Evolutionary conservation across 1,140 invertebrate genomes (phyloP), one percentile per base, ranked within the genome.

Genomic region (Platorchestia sp.): DNA sequence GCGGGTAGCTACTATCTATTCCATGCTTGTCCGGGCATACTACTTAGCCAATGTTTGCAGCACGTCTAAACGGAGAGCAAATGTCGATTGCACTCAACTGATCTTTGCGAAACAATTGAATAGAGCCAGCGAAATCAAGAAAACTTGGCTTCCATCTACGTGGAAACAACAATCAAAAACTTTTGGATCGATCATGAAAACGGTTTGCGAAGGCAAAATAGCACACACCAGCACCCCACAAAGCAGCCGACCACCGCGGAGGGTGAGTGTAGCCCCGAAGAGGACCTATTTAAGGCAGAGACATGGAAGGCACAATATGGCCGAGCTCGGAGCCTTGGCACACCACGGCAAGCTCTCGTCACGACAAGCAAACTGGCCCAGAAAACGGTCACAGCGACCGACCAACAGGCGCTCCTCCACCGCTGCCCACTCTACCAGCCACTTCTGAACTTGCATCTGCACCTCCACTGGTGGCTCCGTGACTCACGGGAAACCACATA

Each of bases 261-360:
- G 47, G 47, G 47, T 51, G 47, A 51, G 19, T 51, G 47, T 6
- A 51, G 86, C 36, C 36, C 42, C 44, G 22, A 91, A 44, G 43
- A 44, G 89, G 42, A 91, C 89, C 44, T 91, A 91, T 91, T 91
- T 91, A 91, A 91, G 89, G 89, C 89, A 41, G n/a, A 45, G 89
- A 91, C 89, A 91, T 27, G 89, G 89, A 91, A 91, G 89, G 89
- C 89, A 91, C 89, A 91, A 91, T 91, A 91, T 91, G 89, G 89
- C 89, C 89, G 89, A 91, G 89, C 44, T 44, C 89, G 43, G 89
- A 43, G 89, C 89, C 16, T 41, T 91, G 36, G 43, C 89, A 91
- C 89, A 91, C 89, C 22, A 91, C 89, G 42, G 44, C 89, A 91
- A 42, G 43, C 89, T 42, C 89, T 91, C 86, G 86, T 91, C 89